Conservation (phyloP, 2,888 invertebrate species). For the Caradrina clavipalpis region DNA sequence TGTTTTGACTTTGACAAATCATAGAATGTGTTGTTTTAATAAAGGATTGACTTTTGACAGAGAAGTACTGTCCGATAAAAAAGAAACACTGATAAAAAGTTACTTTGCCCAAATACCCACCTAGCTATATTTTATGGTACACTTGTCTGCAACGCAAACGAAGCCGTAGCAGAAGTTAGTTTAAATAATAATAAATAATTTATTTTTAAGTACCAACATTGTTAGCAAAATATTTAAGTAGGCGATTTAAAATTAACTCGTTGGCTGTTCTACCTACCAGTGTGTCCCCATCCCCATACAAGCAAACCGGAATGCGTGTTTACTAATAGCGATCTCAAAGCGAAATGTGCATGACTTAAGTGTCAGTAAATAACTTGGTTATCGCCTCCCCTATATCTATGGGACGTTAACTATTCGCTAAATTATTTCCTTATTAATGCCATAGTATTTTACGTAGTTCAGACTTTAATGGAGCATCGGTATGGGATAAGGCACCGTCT, state of each 20-base stretch:
- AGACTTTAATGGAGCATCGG: conserved; percentile 27
- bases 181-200: no score
- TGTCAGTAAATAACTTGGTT: conserved; percentile 61
- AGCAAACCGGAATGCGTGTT: conserved; percentile 38
- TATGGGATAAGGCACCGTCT: background rate
- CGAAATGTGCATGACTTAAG: conserved; percentile 40
- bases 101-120: no score
- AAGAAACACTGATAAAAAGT: no score
- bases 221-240: no score
- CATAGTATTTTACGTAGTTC: conserved; percentile 31
- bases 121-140: no score
- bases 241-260: background rate
- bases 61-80: no score
- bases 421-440: conserved; percentile 64
- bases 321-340: conserved; percentile 43
- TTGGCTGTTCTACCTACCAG: background rate
- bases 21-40: no score
- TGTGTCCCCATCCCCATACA: conserved; percentile 14
- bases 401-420: conserved; percentile 51
- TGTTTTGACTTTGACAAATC: no score
- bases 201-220: no score
- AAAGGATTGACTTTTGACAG: no score
- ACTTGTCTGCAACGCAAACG: no score
- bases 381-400: conserved; percentile 46
- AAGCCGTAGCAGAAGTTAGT: no score